Evolutionary conservation across 2,797 vertebrate genomes (phyloP).

Genomic region (Anas georgica): DNA sequence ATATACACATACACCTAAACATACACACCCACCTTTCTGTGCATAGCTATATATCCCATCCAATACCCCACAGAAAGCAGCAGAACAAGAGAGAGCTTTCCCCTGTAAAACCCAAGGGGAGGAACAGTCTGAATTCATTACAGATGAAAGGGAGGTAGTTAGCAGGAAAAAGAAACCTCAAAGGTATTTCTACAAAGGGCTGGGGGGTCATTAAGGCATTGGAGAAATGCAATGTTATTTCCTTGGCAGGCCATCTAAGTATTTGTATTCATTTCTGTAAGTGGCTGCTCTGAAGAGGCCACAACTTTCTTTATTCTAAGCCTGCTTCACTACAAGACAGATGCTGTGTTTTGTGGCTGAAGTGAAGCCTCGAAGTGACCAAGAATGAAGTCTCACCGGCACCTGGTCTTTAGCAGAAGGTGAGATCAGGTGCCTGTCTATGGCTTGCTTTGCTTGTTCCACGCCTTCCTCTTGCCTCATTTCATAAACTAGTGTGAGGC

Average conservation of each 20-base stretch:
- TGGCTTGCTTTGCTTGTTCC: background rate
- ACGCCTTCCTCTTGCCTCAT: background rate
- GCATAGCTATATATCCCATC: background rate
- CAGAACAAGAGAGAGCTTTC: background rate
- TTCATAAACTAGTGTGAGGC: background rate
- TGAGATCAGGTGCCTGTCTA: background rate
- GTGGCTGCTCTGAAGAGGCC: background rate
- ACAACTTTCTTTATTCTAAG: background rate
- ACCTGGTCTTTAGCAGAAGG: background rate
- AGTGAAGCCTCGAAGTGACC: background rate
- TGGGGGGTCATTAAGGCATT: slow-evolving; percentile 5
- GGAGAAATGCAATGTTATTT: slow-evolving; percentile 27
- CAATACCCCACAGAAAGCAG: background rate
- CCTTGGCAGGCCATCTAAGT: background rate
- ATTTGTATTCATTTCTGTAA: slow-evolving; percentile 12
- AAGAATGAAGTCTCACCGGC: background rate
- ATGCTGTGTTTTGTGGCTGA: background rate
- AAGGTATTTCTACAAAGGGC: slow-evolving; percentile 9
- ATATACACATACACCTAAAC: background rate
- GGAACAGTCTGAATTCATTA: slow-evolving; percentile 22
- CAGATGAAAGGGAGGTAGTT: slow-evolving; percentile 24
- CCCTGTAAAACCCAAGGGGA: background rate
- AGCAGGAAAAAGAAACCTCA: slow-evolving; percentile 29
- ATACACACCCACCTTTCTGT: accelerated
- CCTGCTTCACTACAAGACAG: background rate